Base-by-base conservation (phyloP, 1,140 invertebrate species). In the Euborellia annulipes region DNA sequence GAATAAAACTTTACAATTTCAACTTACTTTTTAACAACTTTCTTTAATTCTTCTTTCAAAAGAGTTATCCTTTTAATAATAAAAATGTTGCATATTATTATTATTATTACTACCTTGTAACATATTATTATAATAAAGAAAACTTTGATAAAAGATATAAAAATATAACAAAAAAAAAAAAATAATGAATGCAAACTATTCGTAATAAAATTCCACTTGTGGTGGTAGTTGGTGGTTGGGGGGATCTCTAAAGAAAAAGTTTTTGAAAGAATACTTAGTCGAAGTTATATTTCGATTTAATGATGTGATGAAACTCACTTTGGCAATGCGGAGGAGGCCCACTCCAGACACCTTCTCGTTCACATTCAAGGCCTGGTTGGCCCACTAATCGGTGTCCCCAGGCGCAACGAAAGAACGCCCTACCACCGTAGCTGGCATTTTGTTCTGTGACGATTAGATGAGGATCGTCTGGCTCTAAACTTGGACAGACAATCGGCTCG, bases 381-480 rank as follows among this genome's bases (percentile, higher is more conserved):
- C 85, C 85, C 23, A 69, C 67, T 19, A 89, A 67, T 46, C 72
- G 68, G 58, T 86, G 83, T 34, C 85, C 85, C 74, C 80, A 85
- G 44, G 84, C 73, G 56, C 86, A 90, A 39, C 75, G 73, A 63
- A 89, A 89, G 18, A 81, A 69, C 3, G 79, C 82, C 43, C 72
- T 68, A n/a, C 81, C 73, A 2, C 71, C 72, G 48, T 72, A 77
- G 37, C 64, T 76, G 41, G 73, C 71, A 58, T 79, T 79, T 57
- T 75, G 68, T 36, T 75, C 67, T 20, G 72, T 58, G n/a, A 79
- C 52, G 42, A 67, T 66, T 3, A 80, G 59, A 52, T 72, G 67
- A 0, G 64, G 62, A 49, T 73, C 73, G 1, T 64, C 59, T 0
- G 62, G 51, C 40, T 66, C 61, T 36, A 85, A 60, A 17, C 68